Evolutionary conservation across 2,797 vertebrate species (phyloP), one percentile per base, ranked within the genome.

Genomic region (Periparus ater): DNA sequence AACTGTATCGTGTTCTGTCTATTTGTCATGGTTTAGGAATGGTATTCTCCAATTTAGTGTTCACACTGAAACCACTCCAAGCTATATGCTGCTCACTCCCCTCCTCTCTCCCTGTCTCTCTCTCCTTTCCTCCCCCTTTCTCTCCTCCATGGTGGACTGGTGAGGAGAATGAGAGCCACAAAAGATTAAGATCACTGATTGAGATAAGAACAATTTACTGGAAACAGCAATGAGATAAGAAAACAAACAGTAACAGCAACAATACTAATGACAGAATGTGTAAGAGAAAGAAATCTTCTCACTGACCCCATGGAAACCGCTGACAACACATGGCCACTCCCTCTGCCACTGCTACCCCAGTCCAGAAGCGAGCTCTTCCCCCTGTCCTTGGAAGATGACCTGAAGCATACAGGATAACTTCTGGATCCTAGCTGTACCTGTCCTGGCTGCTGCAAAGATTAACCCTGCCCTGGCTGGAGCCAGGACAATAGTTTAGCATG

Each of bases 281-380:
- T 47, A 54, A 66, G 67, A 48, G 19, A 65, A 53, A 53, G n/a
- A 47, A 72, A 54, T 22, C 10, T 70, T 42, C 22, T 32, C 84
- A 40, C 22, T 42, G 30, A 60, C 22, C 34, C 27, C 15, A 4
- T 20, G 9, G 53, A 78, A 78, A 48, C 26, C 40, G 51, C 53
- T 47, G 27, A 42, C 27, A 53, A 11, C 23, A 17, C 4, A 17
- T 0, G 0, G 20, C 16, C 17, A 27, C 7, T 84, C 13, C 18
- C 13, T 42, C 45, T 54, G 13, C 80, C 34, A 36, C 17, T 0
- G 1, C 13, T 47, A 13, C 16, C 11, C 30, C 4, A 7, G 17
- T 34, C 16, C 66, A 60, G 53, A 66, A 47, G 16, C 2, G 12
- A 60, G 7, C 25, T 16, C 18, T 65, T 26, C 13, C 2, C 13